Evolutionary conservation across 2,113 vertebrate genomes (phyloP), one percentile per base, ranked within the genome.

Genomic region (Xerus inauris): DNA sequence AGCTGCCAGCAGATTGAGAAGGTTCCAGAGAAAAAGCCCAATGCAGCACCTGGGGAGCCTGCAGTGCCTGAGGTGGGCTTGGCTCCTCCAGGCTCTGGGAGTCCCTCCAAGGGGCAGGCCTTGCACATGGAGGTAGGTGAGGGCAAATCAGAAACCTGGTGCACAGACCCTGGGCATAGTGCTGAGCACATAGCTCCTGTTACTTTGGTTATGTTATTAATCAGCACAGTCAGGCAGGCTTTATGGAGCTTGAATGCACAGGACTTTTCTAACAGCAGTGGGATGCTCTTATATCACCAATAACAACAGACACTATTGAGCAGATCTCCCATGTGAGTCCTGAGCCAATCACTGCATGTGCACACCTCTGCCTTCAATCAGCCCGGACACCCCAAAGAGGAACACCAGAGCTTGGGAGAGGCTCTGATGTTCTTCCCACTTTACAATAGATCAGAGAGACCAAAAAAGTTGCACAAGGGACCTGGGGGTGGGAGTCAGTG

Each of bases 31-130:
- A 20, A 71, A 79, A 71, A 54, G 32, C 71, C 49, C 22, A 30
- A 35, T 30, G 67, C 65, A 38, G 81, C 47, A 6, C 22, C 38
- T 17, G 24, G 72, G 8, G 26, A 62, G n/a, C n/a, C 59, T 14
- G 67, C 45, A 47, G 67, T 8, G 5, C n/a, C 47, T 0, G 13
- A 4, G 0, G 1, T 4, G 9, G 47, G 62, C 54, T 77, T 22
- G 67, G 59, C 72, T 92, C 45, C 59, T 47, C 16, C 38, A 30
- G 30, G 14, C 47, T 76, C n/a, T 19, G 38, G 51, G 62, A 19
- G 69, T 45, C 47, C 59, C 79, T 81, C 47, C 35, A 1, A 72
- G 64, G 35, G 13, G 2, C 67, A 86, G 84, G 40, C 32, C 5
- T 64, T 24, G 30, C 51, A 12, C 8, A 0, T 16, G 51, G 11